Conservation (phyloP, 2,797 vertebrate species). For the Fistularia commersonii region DNA sequence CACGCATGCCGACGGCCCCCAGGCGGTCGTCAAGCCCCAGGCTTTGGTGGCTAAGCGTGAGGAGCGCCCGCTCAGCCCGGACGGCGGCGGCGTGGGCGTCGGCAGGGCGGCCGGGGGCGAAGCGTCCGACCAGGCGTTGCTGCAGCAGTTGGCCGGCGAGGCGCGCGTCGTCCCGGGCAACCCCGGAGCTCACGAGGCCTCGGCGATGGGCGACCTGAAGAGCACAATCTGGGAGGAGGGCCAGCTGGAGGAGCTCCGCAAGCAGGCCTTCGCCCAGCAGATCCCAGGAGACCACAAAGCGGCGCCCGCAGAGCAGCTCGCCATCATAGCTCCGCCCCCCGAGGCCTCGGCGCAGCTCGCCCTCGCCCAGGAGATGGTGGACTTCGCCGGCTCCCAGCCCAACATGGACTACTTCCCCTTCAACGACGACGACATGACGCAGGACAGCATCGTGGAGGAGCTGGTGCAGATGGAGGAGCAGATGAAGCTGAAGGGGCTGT, state of each 20-base stretch:
- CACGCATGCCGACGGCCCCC: constrained; percentile 65
- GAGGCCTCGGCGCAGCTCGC: constrained; percentile 82
- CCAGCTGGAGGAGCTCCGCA: constrained; percentile 81
- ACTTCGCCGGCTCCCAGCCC: constrained; percentile 86
- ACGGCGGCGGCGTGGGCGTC: constrained; percentile 59
- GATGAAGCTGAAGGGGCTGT: constrained; percentile 91
- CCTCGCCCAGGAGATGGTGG: constrained; percentile 88
- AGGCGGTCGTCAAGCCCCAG: constrained; percentile 73
- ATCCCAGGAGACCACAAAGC: constrained; percentile 76
- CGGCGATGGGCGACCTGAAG: constrained; percentile 83
- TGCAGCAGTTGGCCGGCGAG: constrained; percentile 85
- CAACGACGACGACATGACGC: constrained; percentile 95
- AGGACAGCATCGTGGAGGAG: constrained; percentile 99
- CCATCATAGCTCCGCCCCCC: constrained; percentile 80
- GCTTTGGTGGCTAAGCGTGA: constrained; percentile 76
- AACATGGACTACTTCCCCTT: constrained; percentile 95
- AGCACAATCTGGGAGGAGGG: constrained; percentile 88
- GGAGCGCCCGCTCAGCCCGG: constrained; percentile 63
- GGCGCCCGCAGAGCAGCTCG: constrained; percentile 64
- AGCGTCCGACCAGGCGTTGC: constrained; percentile 76
- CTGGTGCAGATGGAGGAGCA: constrained; percentile 99
- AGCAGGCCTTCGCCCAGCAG: constrained; percentile 74
- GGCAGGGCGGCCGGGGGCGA: constrained; percentile 66
- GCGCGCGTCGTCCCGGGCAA: constrained; percentile 78
- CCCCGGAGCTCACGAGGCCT: constrained; percentile 79